Evolutionary conservation across 2,888 invertebrate species (phyloP), one percentile per base, ranked within the genome.

Genomic region (Mayetiola destructor): DNA sequence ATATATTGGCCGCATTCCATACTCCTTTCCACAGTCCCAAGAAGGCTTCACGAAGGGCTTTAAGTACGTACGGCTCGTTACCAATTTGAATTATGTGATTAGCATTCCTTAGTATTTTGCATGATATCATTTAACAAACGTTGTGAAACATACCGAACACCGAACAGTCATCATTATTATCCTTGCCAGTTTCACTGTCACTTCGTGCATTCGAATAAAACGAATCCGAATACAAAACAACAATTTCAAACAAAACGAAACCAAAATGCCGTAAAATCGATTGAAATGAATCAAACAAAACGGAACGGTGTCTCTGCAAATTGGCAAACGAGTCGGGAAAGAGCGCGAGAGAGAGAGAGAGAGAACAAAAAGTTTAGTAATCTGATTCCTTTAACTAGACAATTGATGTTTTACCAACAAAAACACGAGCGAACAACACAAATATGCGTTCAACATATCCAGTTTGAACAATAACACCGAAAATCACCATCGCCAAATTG

Each of bases 351-450:
- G n/a, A n/a, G n/a, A n/a, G n/a, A n/a, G n/a, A n/a, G n/a, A n/a
- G n/a, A n/a, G n/a, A n/a, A n/a, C n/a, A n/a, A n/a, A n/a, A n/a
- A n/a, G n/a, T n/a, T n/a, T n/a, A n/a, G 48, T 48, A 48, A 48
- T 48, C 48, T 48, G 27, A 48, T 48, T 48, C 48, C 27, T 48
- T 48, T 48, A 27, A 48, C 48, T 42, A 48, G 48, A 27, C 48
- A 48, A 48, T 48, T 48, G 48, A 48, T 48, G 48, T 48, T 42
- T 42, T 23, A 23, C 42, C 42, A 48, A 48, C 42, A 27, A 27
- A 48, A 27, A 27, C 6, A 48, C n/a, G 27, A 48, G 27, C 16
- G 27, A 48, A 16, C 48, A 27, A 48, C 29, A 48, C 48, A 27
- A 23, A 14, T 16, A n/a, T 32, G 32, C 48, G 16, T 9, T 27